These are phyloP conservation scores for Colletes gigas DNA, from an alignment of 1,140 invertebrate species.

Conservation along the genomic window DNA sequence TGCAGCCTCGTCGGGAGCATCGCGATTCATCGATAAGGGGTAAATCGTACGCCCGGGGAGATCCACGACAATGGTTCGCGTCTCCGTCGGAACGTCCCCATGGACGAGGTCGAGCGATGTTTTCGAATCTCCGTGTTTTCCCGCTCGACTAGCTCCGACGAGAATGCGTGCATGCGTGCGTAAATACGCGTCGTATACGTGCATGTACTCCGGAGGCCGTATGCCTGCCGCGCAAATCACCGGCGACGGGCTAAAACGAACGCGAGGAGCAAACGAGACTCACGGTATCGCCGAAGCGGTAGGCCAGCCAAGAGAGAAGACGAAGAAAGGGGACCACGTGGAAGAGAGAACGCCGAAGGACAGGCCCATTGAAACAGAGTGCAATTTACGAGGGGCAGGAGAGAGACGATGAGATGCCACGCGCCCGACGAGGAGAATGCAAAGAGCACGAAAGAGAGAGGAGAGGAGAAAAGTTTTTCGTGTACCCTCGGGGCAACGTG, in stretches of 20 bases:
- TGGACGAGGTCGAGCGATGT: not conserved
- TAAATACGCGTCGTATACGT: constrained; percentile 3
- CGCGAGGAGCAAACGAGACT: not conserved
- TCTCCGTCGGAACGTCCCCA: not conserved
- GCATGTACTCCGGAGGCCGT: constrained; percentile 11
- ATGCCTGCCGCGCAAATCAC: constrained; percentile 9
- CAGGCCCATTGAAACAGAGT: constrained; percentile 57
- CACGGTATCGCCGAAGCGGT: not conserved
- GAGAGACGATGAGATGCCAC: constrained; percentile 46
- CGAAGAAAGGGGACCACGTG: not conserved
- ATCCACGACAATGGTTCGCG: not conserved
- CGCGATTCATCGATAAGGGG: not conserved
- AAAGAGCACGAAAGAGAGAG: constrained; percentile 11
- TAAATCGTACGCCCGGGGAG: not conserved
- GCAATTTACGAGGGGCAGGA: constrained; percentile 47
- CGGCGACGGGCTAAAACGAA: constrained; percentile 11
- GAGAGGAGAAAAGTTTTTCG: constrained; percentile 32
- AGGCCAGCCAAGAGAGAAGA: constrained; percentile 12
- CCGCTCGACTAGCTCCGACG: constrained; percentile 31
- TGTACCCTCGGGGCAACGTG: constrained; percentile 42
- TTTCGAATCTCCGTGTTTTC: constrained; percentile 43
- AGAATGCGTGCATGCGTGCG: constrained; percentile 30
- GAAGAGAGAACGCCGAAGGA: constrained; percentile 43
- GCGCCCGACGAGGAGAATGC: constrained; percentile 54
- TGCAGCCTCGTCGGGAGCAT: not conserved